Percentiles rank a stretch among this genome's conserved stretches.
Evolutionary conservation across 2,113 vertebrate genomes (phyloP).

Genomic region (Tachysurus vachellii): DNA sequence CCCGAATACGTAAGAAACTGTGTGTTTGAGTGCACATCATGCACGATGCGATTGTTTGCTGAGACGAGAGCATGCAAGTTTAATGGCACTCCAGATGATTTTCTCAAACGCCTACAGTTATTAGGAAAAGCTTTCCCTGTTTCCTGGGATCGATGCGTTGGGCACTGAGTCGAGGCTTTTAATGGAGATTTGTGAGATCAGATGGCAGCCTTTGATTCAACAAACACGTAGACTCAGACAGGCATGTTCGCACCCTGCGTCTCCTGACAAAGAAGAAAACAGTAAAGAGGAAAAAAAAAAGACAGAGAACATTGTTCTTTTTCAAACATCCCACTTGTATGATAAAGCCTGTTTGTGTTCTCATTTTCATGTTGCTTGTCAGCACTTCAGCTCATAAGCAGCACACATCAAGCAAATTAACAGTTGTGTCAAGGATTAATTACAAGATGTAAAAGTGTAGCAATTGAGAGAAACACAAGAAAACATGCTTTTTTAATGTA

Average conservation of each 20-base stretch:
- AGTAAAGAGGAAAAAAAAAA: slow-evolving; percentile 9
- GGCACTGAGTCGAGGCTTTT: slow-evolving; percentile 59
- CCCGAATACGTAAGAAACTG: slow-evolving; percentile 54
- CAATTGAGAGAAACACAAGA: slow-evolving; percentile 64
- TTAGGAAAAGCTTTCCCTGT: slow-evolving; percentile 58
- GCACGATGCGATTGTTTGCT: slow-evolving; percentile 59
- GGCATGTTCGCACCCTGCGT: slow-evolving; percentile 59
- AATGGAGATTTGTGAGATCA: slow-evolving; percentile 72
- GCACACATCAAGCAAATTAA: slow-evolving; percentile 73
- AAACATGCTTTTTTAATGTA: slow-evolving; percentile 64
- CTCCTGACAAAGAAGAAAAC: slow-evolving; percentile 55
- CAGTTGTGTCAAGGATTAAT: slow-evolving; percentile 70
- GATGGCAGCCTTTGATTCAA: slow-evolving; percentile 70
- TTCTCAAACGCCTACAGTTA: slow-evolving; percentile 54
- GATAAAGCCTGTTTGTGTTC: slow-evolving; percentile 52
- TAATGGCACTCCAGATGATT: slow-evolving; percentile 61
- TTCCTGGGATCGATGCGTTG: slow-evolving; percentile 63
- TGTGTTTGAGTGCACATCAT: slow-evolving; percentile 65
- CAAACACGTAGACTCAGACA: slow-evolving; percentile 61
- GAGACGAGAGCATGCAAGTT: slow-evolving; percentile 64
- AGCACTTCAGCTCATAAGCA: slow-evolving; percentile 62
- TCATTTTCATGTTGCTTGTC: slow-evolving; percentile 62
- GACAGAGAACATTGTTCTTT: slow-evolving; percentile 57
- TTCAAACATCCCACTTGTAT: slow-evolving; percentile 65
- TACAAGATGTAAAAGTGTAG: slow-evolving; percentile 67